phyloP scores from a whole-genome alignment of 2,797 vertebrate genomes.

The Columba guinea region DNA sequence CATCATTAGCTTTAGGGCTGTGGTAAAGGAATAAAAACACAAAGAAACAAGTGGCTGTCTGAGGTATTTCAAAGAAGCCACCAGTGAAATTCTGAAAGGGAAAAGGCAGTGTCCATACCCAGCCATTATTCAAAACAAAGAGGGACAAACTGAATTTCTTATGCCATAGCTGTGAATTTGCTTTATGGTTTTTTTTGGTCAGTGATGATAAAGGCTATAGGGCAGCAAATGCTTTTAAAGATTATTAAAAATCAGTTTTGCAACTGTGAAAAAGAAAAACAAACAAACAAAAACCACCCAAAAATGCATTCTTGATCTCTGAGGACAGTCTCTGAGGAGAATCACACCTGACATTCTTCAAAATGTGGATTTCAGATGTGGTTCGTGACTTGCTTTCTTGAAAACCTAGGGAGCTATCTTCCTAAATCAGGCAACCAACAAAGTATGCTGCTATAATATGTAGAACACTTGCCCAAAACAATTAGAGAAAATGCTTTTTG shows the following conservation, averaged over 20 bases:
- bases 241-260: background rate
- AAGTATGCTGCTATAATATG: background rate
- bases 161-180: background rate
- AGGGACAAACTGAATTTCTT: background rate
- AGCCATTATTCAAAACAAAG: background rate
- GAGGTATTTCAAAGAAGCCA: background rate
- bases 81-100: background rate
- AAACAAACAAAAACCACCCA: too few species aligned
- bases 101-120: background rate
- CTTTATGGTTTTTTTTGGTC: background rate
- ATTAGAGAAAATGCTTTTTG: background rate
- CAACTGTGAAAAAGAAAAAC: background rate
- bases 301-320: background rate
- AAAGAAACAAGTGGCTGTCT: background rate
- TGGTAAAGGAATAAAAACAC: background rate
- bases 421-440: background rate
- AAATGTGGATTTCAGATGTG: background rate
- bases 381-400: background rate
- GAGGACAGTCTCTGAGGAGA: background rate
- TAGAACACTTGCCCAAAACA: background rate
- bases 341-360: background rate
- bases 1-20: background rate
- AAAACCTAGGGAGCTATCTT: background rate
- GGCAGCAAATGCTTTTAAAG: background rate
- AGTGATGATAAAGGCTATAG: background rate